Conservation (phyloP, 2,888 invertebrate species). For the Cantharis flavilabris region DNA sequence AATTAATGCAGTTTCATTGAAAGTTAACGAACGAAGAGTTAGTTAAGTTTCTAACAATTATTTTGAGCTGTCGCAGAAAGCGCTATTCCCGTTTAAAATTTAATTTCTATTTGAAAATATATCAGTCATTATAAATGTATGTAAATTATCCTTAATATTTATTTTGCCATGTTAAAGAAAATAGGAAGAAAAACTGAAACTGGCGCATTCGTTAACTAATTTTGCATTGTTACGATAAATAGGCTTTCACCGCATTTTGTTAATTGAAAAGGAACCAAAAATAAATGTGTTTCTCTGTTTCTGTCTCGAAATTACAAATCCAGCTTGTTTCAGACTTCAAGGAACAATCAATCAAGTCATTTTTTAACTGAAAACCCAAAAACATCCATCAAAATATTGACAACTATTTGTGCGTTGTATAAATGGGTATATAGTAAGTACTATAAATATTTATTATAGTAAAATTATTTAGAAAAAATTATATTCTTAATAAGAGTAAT, state of each 20-base stretch:
- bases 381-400: background rate
- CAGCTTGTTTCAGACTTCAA: background rate
- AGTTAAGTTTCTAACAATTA: background rate
- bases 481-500: too few relatives aligned
- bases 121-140: background rate
- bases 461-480: background rate
- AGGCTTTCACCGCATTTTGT: background rate
- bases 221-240: background rate
- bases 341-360: background rate
- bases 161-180: background rate
- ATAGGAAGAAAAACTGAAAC: background rate
- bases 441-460: background rate
- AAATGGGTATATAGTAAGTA: background rate
- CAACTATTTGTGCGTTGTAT: background rate
- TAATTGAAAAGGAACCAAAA: background rate
- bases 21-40: background rate
- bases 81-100: background rate
- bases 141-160: background rate
- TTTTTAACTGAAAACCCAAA: background rate
- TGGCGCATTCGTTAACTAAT: background rate
- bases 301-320: background rate
- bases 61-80: background rate
- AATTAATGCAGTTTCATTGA: background rate
- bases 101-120: background rate
- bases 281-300: background rate